phyloP scores from a whole-genome alignment of 2,113 vertebrate species.

The Vicugna pacos region DNA sequence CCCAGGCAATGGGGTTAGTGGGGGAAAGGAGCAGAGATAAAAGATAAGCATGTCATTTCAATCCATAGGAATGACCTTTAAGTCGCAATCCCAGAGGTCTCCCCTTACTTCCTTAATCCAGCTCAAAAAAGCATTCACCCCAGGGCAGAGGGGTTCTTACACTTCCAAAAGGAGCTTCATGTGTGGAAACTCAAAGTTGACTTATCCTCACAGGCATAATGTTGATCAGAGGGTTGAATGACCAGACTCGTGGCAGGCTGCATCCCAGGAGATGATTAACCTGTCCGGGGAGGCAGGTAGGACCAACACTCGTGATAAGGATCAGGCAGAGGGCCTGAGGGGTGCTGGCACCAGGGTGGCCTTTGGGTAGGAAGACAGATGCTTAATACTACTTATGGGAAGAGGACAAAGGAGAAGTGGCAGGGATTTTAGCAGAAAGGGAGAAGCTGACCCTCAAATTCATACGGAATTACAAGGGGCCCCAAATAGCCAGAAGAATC shows the following conservation, averaged over 20 bases:
- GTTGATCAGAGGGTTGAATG: not conserved
- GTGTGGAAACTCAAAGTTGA: not conserved
- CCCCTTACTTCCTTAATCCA: not conserved
- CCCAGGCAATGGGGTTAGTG: not conserved
- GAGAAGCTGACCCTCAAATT: not conserved
- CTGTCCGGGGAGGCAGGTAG: not conserved
- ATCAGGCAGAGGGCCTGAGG: not conserved
- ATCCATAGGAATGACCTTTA: not conserved
- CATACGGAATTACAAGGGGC: not conserved
- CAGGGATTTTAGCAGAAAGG: not conserved
- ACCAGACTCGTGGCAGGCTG: not conserved
- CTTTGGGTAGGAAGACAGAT: not conserved
- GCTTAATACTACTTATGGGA: not conserved
- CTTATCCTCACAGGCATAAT: not conserved
- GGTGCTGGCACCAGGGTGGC: not conserved
- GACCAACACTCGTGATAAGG: not conserved
- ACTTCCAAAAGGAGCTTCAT: not conserved
- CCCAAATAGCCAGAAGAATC: not conserved
- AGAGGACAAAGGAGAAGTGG: not conserved
- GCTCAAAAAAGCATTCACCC: not conserved
- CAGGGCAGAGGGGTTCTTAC: not conserved
- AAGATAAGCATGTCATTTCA: not conserved
- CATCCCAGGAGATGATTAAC: conserved; percentile 7
- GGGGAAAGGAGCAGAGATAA: not conserved
- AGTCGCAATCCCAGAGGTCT: not conserved